A percentile compares a stretch with the other conserved stretches of the same genome.
phyloP scores from a whole-genome alignment of 2,113 vertebrate species.

The Dolichallabes microphthalmus region DNA sequence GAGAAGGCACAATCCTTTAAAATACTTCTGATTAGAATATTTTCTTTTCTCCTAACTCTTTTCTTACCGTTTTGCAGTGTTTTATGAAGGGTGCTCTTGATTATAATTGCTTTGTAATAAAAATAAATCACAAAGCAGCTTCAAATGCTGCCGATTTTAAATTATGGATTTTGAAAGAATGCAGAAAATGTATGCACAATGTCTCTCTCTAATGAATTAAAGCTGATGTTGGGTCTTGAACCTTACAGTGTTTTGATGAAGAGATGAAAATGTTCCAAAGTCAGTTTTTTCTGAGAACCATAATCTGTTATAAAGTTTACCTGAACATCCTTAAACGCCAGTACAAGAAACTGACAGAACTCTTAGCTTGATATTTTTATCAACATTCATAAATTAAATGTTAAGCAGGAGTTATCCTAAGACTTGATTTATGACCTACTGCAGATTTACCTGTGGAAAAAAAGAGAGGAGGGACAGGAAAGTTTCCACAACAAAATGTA shows the following conservation, averaged over 20 bases:
- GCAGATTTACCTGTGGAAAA: too few relatives aligned
- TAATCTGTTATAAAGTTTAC: background rate
- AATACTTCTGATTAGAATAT: conserved; percentile 3
- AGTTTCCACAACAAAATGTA: background rate
- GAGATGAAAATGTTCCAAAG: background rate
- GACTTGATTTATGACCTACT: background rate
- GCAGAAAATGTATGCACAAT: background rate
- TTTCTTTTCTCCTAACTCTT: conserved; percentile 32
- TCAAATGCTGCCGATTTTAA: background rate
- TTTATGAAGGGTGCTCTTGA: background rate
- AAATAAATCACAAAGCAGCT: background rate
- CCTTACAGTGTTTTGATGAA: background rate
- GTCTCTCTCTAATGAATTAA: background rate
- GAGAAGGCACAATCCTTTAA: conserved; percentile 20
- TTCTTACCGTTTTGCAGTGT: conserved; percentile 26
- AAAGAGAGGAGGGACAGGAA: too few relatives aligned
- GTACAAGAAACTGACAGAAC: background rate
- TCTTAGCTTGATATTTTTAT: background rate
- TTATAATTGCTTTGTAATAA: background rate
- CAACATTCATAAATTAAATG: background rate
- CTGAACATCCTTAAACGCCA: background rate
- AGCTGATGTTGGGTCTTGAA: background rate
- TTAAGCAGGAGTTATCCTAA: background rate
- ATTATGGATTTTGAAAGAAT: background rate
- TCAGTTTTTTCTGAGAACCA: background rate